Evolutionary conservation across 2,888 invertebrate genomes (phyloP).

Genomic region (Ametastegia equiseti): DNA sequence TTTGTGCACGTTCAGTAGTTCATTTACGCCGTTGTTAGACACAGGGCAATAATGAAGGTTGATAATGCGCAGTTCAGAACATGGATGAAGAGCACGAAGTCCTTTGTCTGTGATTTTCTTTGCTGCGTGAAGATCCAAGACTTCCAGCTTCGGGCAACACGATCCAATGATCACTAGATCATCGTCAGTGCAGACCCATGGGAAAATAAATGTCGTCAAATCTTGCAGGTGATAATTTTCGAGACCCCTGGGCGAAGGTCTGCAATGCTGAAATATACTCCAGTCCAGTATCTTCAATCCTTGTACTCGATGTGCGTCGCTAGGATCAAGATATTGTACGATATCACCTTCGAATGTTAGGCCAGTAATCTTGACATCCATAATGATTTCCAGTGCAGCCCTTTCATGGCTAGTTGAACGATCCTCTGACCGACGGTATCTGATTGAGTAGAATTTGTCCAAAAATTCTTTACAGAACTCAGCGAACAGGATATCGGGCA

Average conservation of each 20-base stretch:
- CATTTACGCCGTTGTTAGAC: slow-evolving; percentile 14
- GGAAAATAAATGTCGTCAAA: not conserved
- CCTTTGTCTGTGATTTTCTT: slow-evolving; percentile 2
- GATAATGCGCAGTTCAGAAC: slow-evolving; percentile 17
- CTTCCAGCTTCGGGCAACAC: not conserved
- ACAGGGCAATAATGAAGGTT: not conserved
- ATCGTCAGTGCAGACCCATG: not conserved
- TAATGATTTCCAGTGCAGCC: slow-evolving; percentile 6
- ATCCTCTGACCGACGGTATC: not conserved
- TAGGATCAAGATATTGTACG: not conserved
- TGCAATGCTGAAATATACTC: not conserved
- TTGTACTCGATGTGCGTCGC: not conserved
- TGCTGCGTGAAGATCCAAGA: not conserved
- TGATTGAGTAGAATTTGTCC: not conserved
- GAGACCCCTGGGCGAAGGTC: not conserved
- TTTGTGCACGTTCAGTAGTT: not conserved
- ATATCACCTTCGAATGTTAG: not conserved
- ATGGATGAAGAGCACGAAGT: not conserved
- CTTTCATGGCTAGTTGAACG: slow-evolving; percentile 2
- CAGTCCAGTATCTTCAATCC: slow-evolving; percentile 10
- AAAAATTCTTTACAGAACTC: slow-evolving; percentile 10
- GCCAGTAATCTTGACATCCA: slow-evolving; percentile 11
- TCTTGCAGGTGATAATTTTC: not conserved
- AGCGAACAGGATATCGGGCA: not conserved
- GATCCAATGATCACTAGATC: slow-evolving; percentile 20